Evolutionary conservation across 2,888 invertebrate species (phyloP), one percentile per base, ranked within the genome.

Genomic region (Drosophila longiperda): DNA sequence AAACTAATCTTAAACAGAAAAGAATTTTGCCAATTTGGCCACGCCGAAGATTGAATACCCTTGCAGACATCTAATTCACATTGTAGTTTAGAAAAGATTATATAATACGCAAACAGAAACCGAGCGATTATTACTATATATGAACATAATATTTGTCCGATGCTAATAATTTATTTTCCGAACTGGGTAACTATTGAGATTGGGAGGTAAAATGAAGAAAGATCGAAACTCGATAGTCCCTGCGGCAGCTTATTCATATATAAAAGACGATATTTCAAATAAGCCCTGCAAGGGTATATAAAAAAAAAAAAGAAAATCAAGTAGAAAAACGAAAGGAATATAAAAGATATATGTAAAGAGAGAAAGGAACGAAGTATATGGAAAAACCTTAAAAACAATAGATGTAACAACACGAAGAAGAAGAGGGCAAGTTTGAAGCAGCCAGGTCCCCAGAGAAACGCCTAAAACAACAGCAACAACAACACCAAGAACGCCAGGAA

Each of bases 381-480:
- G 11, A 66, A 32, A 40, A 66, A 73, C 65, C 65, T 75, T 65
- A 26, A 36, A 59, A 26, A 36, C 42, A 23, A 50, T 71, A 66
- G 57, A 54, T 60, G 57, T 67, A 57, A 74, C 50, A 66, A 38
- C 36, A 49, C 66, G 26, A 45, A 29, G 32, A 34, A 12, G 23
- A 29, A 48, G 20, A 26, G 55, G 63, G 55, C 58, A 60, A 48
- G n/a, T 58, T 40, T 26, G 32, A 40, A 23, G 57, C 40, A 33
- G 52, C 53, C 49, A 67, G 40, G 58, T 59, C 67, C 60, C 40
- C 38, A 20, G 20, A 15, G 17, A 57, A 69, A 58, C 42, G 58
- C 53, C 38, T 66, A 36, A 45, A 34, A 26, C 54, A 38, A 54
- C 11, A 54, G 45, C 29, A 64, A 38, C 42, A 66, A 55, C 50